phyloP scores from a whole-genome alignment of 2,113 vertebrate genomes.

The Ictidomys tridecemlineatus region DNA sequence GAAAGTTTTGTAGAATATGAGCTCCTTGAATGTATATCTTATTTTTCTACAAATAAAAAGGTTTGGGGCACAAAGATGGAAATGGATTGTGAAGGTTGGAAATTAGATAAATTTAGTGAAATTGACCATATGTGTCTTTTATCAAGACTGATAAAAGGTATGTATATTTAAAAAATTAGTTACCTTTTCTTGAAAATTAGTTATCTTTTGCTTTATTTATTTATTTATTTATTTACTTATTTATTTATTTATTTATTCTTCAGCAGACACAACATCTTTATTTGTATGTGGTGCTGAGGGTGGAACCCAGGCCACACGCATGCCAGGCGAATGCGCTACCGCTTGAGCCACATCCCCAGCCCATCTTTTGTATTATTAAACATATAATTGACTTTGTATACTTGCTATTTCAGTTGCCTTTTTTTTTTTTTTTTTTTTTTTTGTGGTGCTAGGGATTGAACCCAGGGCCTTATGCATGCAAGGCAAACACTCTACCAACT shows the following conservation, averaged over 20 bases:
- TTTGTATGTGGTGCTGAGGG: too few species aligned
- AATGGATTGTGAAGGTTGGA: conserved; percentile 37
- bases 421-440: not conserved
- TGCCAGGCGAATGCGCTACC: too few species aligned
- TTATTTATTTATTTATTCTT: too few species aligned
- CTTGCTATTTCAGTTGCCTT: not conserved
- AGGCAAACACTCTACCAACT: not conserved
- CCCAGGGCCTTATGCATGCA: not conserved
- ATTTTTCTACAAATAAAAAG: not conserved
- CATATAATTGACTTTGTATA: not conserved
- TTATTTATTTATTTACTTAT: too few species aligned
- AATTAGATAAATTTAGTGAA: conserved; percentile 28
- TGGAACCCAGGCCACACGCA: too few species aligned
- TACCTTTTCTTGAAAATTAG: not conserved
- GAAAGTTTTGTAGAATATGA: not conserved
- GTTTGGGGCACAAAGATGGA: not conserved
- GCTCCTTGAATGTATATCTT: not conserved
- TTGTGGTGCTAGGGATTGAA: not conserved
- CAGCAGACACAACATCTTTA: too few species aligned
- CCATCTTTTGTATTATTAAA: not conserved
- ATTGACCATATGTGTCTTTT: not conserved
- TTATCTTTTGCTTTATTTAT: not conserved
- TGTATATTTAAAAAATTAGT: conserved; percentile 7
- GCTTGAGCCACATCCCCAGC: too few species aligned
- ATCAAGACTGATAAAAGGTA: not conserved